Evolutionary conservation across 2,113 vertebrate species (phyloP).

Genomic region (Toxotes chatareus): DNA sequence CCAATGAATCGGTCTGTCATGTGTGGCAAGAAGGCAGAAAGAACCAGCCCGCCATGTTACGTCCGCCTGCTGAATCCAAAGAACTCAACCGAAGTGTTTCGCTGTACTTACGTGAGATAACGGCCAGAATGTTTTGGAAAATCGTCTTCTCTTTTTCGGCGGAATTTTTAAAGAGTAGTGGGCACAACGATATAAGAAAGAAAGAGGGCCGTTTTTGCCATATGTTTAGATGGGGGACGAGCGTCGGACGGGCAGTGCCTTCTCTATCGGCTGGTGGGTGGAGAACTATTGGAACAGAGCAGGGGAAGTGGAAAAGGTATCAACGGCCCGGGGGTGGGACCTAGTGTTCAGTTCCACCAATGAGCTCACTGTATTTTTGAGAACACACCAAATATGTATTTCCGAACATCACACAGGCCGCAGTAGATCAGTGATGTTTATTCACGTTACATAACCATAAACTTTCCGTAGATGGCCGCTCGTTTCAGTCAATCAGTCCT

Average conservation of each 20-base stretch:
- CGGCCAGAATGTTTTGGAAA: constrained; percentile 98
- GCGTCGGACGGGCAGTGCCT: neutral
- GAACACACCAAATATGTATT: constrained; percentile 75
- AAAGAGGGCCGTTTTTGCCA: constrained; percentile 89
- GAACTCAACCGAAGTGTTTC: constrained; percentile 43
- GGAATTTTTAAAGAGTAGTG: constrained; percentile 99
- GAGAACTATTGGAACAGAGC: constrained; percentile 53
- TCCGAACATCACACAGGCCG: constrained; percentile 61
- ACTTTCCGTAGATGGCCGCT: constrained; percentile 58
- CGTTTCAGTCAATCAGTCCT: constrained; percentile 9
- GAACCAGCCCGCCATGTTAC: constrained; percentile 82
- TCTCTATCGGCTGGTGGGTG: constrained; percentile 49
- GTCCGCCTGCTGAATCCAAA: constrained; percentile 54
- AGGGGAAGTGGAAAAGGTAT: constrained; percentile 60
- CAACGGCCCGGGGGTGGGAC: constrained; percentile 57
- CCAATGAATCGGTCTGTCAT: constrained; percentile 67
- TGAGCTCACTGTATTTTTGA: constrained; percentile 10
- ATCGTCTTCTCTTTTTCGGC: constrained; percentile 99
- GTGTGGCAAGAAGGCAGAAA: constrained; percentile 70
- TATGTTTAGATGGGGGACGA: constrained; percentile 77
- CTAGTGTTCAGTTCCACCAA: constrained; percentile 45
- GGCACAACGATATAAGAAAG: constrained; percentile 95
- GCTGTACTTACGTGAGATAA: constrained; percentile 97
- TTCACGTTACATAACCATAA: constrained; percentile 67
- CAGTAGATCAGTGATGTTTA: constrained; percentile 34